Percentiles rank a stretch among this genome's conserved stretches.
phyloP scores from a whole-genome alignment of 2,113 vertebrate species.

The Sciurus niger region DNA sequence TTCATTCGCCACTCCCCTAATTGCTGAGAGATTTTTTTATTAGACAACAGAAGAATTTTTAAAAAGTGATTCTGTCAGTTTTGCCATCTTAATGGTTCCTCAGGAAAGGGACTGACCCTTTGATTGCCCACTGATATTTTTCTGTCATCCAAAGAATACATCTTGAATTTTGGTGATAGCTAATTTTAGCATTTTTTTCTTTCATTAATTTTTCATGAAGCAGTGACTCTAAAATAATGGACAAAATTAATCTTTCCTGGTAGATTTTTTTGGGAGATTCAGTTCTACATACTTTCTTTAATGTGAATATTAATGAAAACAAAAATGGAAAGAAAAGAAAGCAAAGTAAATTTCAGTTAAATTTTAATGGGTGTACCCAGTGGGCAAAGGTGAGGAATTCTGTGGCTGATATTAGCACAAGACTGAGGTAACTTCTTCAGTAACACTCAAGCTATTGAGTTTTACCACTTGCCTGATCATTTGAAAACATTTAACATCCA shows the following conservation, averaged over 20 bases:
- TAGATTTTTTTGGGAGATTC: neutral
- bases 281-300: neutral
- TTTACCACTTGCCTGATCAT: neutral
- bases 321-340: neutral
- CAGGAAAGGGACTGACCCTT: neutral
- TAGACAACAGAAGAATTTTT: neutral
- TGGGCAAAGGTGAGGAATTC: neutral
- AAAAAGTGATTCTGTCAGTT: neutral
- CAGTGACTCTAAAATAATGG: neutral
- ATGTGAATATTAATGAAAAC: neutral
- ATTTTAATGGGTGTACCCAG: neutral
- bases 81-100: neutral
- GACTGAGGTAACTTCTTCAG: neutral
- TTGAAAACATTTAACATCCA: neutral
- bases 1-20: neutral
- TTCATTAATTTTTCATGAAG: neutral
- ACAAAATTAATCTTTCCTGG: neutral
- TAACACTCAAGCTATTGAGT: neutral
- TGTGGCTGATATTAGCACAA: neutral
- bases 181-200: neutral
- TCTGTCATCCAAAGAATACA: neutral
- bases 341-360: neutral
- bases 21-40: neutral
- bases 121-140: neutral
- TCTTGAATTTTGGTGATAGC: neutral